A percentile compares a stretch with the other conserved stretches of the same genome.
These are phyloP conservation scores for Melanogrammus aeglefinus DNA, from an alignment of 2,797 vertebrate genomes.

Conservation along the genomic window DNA sequence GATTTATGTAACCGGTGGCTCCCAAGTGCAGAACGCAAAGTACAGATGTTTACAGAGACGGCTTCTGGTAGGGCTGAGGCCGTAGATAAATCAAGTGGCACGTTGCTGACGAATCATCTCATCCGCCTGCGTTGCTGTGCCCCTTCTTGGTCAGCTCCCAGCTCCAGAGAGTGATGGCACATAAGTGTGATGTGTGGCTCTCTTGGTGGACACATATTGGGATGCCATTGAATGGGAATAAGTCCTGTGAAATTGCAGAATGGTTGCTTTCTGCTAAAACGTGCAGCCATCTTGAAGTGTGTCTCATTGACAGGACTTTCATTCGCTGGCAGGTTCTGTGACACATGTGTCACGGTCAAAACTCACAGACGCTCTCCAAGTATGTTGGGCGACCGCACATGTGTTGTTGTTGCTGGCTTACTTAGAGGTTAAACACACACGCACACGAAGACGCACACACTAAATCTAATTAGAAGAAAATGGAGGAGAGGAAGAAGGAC, in stretches of 20 bases:
- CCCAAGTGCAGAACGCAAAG: neutral
- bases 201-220: neutral
- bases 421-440: neutral
- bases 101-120: neutral
- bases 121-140: neutral
- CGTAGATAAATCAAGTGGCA: neutral
- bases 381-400: neutral
- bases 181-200: neutral
- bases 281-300: neutral
- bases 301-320: neutral
- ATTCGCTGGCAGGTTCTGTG: neutral
- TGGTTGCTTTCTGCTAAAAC: neutral
- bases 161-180: neutral
- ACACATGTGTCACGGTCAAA: neutral
- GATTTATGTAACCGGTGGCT: constrained; percentile 3
- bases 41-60: constrained; percentile 6
- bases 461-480: constrained; percentile 2
- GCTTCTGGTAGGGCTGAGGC: neutral
- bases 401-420: neutral
- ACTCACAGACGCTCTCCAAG: neutral
- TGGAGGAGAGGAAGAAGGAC: neutral
- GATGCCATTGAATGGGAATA: neutral
- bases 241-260: neutral
- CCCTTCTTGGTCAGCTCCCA: neutral
- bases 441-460: neutral